A percentile compares a stretch with the other conserved stretches of the same genome.
phyloP scores from a whole-genome alignment of 1,140 invertebrate genomes.

The Gerris buenoi region DNA sequence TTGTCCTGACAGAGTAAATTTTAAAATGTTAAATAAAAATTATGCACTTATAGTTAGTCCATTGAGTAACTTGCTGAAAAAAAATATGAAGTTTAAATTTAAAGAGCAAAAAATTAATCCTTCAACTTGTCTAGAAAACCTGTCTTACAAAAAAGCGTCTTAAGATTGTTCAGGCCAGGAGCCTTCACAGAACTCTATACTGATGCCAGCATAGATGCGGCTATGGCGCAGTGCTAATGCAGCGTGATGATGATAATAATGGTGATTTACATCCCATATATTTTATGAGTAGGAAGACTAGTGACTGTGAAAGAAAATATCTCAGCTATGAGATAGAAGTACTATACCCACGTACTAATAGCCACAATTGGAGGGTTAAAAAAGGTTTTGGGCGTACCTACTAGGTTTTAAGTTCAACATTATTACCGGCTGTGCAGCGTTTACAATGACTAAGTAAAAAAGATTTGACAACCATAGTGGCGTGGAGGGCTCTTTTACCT shows the following conservation, averaged over 20 bases:
- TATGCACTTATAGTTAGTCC: conserved; percentile 11
- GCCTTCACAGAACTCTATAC: conserved; percentile 26
- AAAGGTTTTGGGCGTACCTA: neutral
- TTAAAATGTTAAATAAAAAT: conserved; percentile 27
- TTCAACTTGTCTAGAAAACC: conserved; percentile 21
- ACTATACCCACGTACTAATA: too few relatives aligned
- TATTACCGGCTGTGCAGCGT: neutral
- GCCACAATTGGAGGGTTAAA: neutral
- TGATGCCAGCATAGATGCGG: conserved; percentile 23
- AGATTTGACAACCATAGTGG: neutral
- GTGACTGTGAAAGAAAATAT: neutral
- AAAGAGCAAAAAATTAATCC: conserved; percentile 14
- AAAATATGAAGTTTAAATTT: neutral
- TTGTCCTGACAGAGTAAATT: conserved; percentile 27
- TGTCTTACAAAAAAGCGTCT: conserved; percentile 20
- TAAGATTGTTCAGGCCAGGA: conserved; percentile 22
- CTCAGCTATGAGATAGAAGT: neutral
- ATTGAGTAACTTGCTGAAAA: neutral
- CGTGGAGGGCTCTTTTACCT: neutral
- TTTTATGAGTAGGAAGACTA: neutral
- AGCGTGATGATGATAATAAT: conserved; percentile 9
- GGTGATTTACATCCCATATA: neutral
- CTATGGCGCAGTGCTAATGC: conserved; percentile 24
- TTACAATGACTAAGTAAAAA: neutral
- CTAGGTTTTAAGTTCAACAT: neutral